Conservation (phyloP, 2,888 invertebrate species). For the Ditula angustiorana region DNA sequence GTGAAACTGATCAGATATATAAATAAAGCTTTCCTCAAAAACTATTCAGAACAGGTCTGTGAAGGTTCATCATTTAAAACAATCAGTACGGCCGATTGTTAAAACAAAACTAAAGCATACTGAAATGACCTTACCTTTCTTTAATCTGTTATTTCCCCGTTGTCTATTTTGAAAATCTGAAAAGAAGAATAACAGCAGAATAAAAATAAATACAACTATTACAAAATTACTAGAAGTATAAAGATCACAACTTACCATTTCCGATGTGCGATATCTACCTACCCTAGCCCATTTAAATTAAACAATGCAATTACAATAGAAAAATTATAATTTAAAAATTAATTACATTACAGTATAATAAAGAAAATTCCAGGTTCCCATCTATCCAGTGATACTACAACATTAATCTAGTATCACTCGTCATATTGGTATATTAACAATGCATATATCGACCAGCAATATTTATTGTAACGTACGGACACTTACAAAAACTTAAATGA, state of each 20-base stretch:
- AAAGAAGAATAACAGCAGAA: not conserved
- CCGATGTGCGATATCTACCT: conserved; percentile 20
- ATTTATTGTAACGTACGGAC: conserved; percentile 58
- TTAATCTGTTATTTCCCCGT: not conserved
- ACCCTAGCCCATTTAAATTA: conserved; percentile 49
- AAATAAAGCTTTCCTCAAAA: conserved; percentile 56
- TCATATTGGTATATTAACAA: conserved; percentile 59
- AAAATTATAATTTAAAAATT: conserved; percentile 86
- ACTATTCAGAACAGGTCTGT: conserved; percentile 73
- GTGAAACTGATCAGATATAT: not conserved
- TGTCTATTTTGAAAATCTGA: not conserved
- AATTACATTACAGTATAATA: conserved; percentile 78
- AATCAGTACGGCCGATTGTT: not conserved
- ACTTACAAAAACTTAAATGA: conserved; percentile 63
- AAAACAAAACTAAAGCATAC: too few relatives aligned
- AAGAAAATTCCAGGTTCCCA: conserved; percentile 58
- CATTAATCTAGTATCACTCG: conserved; percentile 60
- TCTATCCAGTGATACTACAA: conserved; percentile 48
- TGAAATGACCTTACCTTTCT: conserved; percentile 31
- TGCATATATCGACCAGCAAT: conserved; percentile 67
- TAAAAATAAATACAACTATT: not conserved
- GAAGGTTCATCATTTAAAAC: conserved; percentile 42
- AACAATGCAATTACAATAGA: conserved; percentile 77
- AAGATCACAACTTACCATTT: conserved; percentile 53
- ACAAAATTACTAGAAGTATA: not conserved